Evolutionary conservation across 2,797 vertebrate genomes (phyloP).

Genomic region (Aplochiton taeniatus): DNA sequence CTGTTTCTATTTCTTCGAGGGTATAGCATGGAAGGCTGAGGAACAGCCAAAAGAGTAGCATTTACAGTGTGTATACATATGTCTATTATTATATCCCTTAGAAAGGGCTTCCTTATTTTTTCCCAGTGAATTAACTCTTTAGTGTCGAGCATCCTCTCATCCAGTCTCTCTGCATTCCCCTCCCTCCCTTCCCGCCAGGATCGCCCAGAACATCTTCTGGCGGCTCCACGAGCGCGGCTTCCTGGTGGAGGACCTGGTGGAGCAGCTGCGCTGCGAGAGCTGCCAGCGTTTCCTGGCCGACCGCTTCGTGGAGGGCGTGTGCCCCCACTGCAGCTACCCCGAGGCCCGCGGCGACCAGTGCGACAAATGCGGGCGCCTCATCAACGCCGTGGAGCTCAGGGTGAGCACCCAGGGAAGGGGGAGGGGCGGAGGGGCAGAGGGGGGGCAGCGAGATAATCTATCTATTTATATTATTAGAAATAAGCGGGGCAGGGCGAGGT

Average conservation of each 20-base stretch:
- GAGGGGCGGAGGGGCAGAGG: too few relatives aligned
- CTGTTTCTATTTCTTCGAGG: too few relatives aligned
- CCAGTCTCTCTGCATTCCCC: background rate
- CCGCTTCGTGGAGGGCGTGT: constrained; percentile 92
- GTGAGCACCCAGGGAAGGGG: constrained; percentile 60
- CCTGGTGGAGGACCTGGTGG: constrained; percentile 84
- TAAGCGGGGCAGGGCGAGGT: too few relatives aligned
- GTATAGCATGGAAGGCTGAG: too few relatives aligned
- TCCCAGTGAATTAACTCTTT: background rate
- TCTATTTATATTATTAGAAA: too few relatives aligned
- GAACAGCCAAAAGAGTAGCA: too few relatives aligned
- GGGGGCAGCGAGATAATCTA: too few relatives aligned
- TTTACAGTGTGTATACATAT: too few relatives aligned
- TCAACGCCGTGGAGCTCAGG: constrained; percentile 93
- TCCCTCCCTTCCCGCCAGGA: constrained; percentile 68
- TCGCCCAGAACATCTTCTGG: constrained; percentile 93
- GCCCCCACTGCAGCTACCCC: constrained; percentile 87
- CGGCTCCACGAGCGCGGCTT: constrained; percentile 78
- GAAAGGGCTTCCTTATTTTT: background rate
- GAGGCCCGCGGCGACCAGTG: constrained; percentile 97
- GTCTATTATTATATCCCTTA: too few relatives aligned
- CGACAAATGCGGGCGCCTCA: constrained; percentile 93
- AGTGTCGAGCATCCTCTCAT: background rate
- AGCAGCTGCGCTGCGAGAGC: constrained; percentile 88
- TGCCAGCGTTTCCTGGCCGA: constrained; percentile 92